These are phyloP conservation scores for Cataglyphis albicans DNA, from an alignment of 2,888 invertebrate species.

Conservation along the genomic window DNA sequence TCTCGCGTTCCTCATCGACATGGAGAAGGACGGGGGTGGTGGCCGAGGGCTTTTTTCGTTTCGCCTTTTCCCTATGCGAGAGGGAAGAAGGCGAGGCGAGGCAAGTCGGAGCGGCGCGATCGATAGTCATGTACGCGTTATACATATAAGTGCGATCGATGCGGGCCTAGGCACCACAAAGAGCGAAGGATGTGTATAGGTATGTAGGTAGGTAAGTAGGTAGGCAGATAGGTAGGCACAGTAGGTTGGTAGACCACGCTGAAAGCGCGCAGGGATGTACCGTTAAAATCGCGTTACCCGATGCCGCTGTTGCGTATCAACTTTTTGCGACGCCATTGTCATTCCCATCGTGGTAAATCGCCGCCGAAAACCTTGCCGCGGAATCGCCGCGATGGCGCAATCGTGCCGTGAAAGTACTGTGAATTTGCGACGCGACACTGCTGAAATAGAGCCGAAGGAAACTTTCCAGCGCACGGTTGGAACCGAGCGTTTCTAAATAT, in stretches of 20 bases:
- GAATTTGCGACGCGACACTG: constrained; percentile 38
- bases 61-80: constrained; percentile 60
- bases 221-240: constrained; percentile 56
- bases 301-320: constrained; percentile 48
- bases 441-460: constrained; percentile 44
- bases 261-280: constrained; percentile 77
- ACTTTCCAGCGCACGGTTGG: constrained; percentile 36
- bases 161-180: constrained; percentile 71
- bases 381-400: constrained; percentile 26
- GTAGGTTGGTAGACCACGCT: constrained; percentile 76
- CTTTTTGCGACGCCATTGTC: constrained; percentile 44
- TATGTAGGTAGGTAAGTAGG: constrained; percentile 68
- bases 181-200: constrained; percentile 72
- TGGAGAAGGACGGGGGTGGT: constrained; percentile 35
- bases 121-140: constrained; percentile 75
- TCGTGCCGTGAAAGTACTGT: constrained; percentile 27
- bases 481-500: constrained; percentile 3
- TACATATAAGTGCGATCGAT: constrained; percentile 76
- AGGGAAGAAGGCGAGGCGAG: constrained; percentile 51
- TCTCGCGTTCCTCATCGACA: constrained; percentile 23
- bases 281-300: constrained; percentile 72
- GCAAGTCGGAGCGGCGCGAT: constrained; percentile 62
- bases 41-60: constrained; percentile 54
- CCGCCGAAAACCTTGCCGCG: constrained; percentile 34
- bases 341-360: constrained; percentile 27